Base-by-base conservation (phyloP, 2,888 invertebrate genomes). In the Crematogaster levior region DNA sequence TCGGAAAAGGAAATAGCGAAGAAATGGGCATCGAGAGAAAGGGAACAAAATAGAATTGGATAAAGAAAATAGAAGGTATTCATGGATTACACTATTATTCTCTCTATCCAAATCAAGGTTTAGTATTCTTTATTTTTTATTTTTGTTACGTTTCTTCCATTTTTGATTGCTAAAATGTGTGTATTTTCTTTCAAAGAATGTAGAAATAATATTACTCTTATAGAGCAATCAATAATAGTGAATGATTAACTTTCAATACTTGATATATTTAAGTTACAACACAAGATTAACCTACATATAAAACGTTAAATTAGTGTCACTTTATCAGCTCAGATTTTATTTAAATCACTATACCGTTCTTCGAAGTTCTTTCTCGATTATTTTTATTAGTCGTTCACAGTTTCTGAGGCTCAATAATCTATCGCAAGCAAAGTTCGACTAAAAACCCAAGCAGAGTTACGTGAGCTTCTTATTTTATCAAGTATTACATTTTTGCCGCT, bases 401-500 rank as follows among this genome's bases (percentile, higher is more conserved):
- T 43, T 53, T 53, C 60, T n/a, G 21, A n/a, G 30, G 30, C 10
- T 61, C 66, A 34, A 68, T 56, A 77, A 56, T 77, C 66, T 66
- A 77, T 66, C 66, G 56, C 30, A 53, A 15, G 40, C 53, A 37
- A 53, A 77, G 56, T 77, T 77, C 34, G 30, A 56, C 18, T 77
- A 43, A 56, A 77, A 77, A 43, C 66, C 56, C 56, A 34, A 37
- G 56, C 66, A 27, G 66, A 66, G 77, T 66, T 68, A 43, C 48
- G 40, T 53, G 53, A 53, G 66, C 40, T 56, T 53, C 53, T 81
- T 60, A 34, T 81, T 73, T 85, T 51, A 65, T 66, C 77, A 58
- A 77, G 68, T 77, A 84, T 82, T 77, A 72, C 80, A 72, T 72
- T 63, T 80, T 63, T 72, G 56, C 61, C 51, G 66, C 27, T 56